These are phyloP conservation scores for Macrocentrus cingulum DNA, from an alignment of 1,140 invertebrate genomes.

Conservation along the genomic window DNA sequence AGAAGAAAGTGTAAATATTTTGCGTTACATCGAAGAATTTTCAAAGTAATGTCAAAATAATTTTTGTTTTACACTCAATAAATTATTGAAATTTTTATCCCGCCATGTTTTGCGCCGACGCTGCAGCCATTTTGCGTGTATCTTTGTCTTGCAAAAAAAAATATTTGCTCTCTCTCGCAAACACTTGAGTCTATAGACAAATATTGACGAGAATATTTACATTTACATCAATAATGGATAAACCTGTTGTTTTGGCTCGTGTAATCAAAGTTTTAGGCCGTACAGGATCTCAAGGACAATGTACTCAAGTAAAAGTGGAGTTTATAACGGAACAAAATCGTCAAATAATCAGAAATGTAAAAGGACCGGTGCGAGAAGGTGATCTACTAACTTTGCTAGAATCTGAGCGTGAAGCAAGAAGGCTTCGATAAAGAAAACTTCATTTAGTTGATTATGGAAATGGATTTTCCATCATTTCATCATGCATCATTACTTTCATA, in stretches of 20 bases:
- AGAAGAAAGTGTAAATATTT: constrained; percentile 4
- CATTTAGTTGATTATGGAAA: no score
- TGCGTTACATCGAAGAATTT: constrained; percentile 33
- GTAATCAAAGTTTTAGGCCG: constrained; percentile 94
- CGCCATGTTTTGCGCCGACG: no score
- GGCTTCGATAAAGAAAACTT: constrained; percentile 89
- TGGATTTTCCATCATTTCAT: no score
- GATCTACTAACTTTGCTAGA: constrained; percentile 97
- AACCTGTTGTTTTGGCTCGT: constrained; percentile 81
- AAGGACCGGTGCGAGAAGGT: constrained; percentile 97
- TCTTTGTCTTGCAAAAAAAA: no score
- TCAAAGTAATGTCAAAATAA: no score
- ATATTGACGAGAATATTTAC: no score
- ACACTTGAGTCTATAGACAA: no score
- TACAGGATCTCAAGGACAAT: constrained; percentile 98
- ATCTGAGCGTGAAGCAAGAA: constrained; percentile 97
- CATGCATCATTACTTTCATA: no score
- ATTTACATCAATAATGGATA: constrained; percentile 84
- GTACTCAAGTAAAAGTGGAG: constrained; percentile 99
- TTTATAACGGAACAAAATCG: constrained; percentile 97
- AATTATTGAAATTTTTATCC: no score
- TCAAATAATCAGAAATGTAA: constrained; percentile 99
- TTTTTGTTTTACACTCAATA: no score
- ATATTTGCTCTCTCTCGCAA: no score
- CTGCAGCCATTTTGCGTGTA: no score